Percentiles rank a stretch among this genome's conserved stretches.
Conservation (phyloP, 2,888 invertebrate genomes). For the Tetanocera ferruginea region DNA sequence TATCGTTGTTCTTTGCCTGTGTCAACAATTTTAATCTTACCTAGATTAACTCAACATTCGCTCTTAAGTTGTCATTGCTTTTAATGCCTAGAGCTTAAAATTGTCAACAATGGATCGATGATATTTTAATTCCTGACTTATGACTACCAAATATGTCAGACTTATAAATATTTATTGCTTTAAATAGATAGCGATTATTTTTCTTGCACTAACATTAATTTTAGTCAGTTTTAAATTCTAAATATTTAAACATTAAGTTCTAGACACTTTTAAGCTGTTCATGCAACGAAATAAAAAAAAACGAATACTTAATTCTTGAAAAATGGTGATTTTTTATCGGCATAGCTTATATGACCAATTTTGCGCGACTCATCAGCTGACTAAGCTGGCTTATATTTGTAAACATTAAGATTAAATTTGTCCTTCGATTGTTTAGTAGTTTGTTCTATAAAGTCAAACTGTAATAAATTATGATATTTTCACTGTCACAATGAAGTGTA, state of each 20-base stretch:
- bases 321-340: neutral
- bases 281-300: neutral
- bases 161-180: neutral
- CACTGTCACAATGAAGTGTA: neutral
- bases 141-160: neutral
- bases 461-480: neutral
- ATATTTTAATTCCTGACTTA: neutral
- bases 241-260: too few relatives aligned
- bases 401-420: neutral
- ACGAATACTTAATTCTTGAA: constrained; percentile 1
- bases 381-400: neutral
- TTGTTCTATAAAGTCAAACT: neutral
- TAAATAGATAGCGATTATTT: too few relatives aligned
- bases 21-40: neutral
- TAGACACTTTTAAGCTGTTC: too few relatives aligned
- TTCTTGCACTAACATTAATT: too few relatives aligned
- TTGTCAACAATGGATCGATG: constrained; percentile 2
- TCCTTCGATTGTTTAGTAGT: neutral
- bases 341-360: neutral
- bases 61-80: constrained; percentile 21
- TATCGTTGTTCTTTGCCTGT: neutral
- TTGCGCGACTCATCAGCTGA: neutral
- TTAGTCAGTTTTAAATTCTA: too few relatives aligned
- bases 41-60: constrained; percentile 3
- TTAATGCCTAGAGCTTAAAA: neutral